Base-by-base conservation (phyloP, 2,888 invertebrate genomes). In the Nebria salina region DNA sequence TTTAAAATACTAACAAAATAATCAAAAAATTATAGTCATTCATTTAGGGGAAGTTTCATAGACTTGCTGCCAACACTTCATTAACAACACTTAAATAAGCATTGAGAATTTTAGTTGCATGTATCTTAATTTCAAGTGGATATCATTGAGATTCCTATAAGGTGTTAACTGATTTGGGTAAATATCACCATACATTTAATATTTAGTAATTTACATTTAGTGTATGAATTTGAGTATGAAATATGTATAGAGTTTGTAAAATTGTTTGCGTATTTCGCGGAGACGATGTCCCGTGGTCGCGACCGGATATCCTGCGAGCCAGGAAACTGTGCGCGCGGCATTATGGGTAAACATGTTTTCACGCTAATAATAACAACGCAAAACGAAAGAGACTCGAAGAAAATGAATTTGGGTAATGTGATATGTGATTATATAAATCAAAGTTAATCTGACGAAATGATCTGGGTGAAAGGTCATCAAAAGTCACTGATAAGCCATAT, bases 401-500 rank as follows among this genome's bases (percentile, higher is more conserved):
- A 43, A 54, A 7, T 54, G 4, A 54, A 11, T 54, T 34, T 34
- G 34, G 34, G 54, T 54, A 54, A 54, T 2, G 8, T 54, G 54
- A 7, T 54, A 54, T 54, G 13, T 13, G 8, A 54, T 54, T 54
- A 34, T 34, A 26, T n/a, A 72, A 72, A 20, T 72, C 25, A 9
- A 13, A 4, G 74, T 5, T 54, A 74, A 74, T 64, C 78, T 65
- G 70, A 26, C 34, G 72, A 15, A 72, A 26, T 34, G 34, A 72
- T 43, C 26, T 73, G 43, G 78, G 78, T 78, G 43, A 78, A 78
- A 78, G n/a, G 73, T 78, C 73, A 73, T 20, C 9, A 20, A 73
- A 78, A 25, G 78, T 73, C 74, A 78, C 25, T 9, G 78, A 78
- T 78, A 78, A 78, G 65, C 65, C 73, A 78, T 73, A 78, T 78